Conservation (phyloP, 1,140 invertebrate species). For the Heliconius nattereri region DNA sequence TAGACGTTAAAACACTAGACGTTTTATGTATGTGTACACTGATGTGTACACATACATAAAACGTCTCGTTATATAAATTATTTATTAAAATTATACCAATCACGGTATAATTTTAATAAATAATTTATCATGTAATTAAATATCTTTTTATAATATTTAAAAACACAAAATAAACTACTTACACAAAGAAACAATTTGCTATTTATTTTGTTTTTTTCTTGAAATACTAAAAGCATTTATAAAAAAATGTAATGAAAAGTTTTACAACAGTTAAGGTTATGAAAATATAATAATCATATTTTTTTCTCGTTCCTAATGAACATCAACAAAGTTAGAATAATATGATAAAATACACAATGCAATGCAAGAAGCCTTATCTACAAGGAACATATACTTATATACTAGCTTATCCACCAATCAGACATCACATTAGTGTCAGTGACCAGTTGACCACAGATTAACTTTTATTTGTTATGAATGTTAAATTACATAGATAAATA, state of each 20-base stretch:
- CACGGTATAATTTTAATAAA: background rate
- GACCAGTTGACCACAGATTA: background rate
- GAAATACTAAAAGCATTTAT: background rate
- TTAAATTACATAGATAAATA: background rate
- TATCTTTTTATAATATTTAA: background rate
- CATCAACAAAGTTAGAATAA: background rate
- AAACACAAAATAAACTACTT: background rate
- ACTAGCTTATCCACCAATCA: no score
- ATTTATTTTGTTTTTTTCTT: background rate
- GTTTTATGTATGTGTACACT: background rate
- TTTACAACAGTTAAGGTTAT: background rate
- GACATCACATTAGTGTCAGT: no score
- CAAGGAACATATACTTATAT: no score
- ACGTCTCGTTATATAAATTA: no score
- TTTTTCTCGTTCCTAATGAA: background rate
- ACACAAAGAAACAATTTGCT: background rate
- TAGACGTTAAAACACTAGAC: background rate
- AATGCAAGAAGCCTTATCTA: no score
- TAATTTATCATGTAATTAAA: background rate
- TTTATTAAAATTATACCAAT: no score
- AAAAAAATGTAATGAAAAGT: background rate
- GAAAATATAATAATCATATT: background rate
- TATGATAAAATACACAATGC: background rate
- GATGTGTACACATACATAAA: no score
- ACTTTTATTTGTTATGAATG: background rate